phyloP scores from a whole-genome alignment of 2,113 vertebrate genomes.

The Polyodon spathula region DNA sequence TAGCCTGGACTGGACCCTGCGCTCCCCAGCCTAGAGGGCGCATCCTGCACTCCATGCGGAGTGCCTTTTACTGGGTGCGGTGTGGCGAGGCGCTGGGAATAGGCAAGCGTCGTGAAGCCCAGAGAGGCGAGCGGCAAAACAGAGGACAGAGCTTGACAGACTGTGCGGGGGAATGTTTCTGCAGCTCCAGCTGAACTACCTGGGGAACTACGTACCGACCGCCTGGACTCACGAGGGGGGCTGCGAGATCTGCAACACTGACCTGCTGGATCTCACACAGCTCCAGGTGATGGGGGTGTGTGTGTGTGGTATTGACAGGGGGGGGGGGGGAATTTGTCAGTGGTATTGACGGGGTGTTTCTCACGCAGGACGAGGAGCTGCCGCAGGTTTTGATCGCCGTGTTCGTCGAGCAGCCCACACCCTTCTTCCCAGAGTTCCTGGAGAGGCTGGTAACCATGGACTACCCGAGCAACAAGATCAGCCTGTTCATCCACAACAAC shows the following conservation, averaged over 20 bases:
- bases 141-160: no score
- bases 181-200: constrained; percentile 66
- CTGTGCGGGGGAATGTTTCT: constrained; percentile 10
- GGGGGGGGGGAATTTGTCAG: no score
- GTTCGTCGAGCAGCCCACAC: constrained; percentile 62
- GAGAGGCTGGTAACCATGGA: constrained; percentile 50
- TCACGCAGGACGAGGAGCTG: constrained; percentile 39
- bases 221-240: constrained; percentile 62
- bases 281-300: constrained; percentile 33
- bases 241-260: constrained; percentile 53
- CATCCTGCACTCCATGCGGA: no score
- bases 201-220: constrained; percentile 67
- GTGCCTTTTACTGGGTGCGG: no score
- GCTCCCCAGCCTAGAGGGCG: no score
- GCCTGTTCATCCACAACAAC: constrained; percentile 61
- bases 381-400: constrained; percentile 53
- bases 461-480: constrained; percentile 48
- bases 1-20: no score
- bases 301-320: constrained; percentile 5
- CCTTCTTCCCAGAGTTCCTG: constrained; percentile 62
- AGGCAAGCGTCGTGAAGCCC: no score
- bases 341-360: not conserved
- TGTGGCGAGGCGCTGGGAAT: no score
- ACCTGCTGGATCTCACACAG: constrained; percentile 39
- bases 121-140: no score